Conservation (phyloP, 2,888 invertebrate species). For the Chrysodeixis includens region DNA sequence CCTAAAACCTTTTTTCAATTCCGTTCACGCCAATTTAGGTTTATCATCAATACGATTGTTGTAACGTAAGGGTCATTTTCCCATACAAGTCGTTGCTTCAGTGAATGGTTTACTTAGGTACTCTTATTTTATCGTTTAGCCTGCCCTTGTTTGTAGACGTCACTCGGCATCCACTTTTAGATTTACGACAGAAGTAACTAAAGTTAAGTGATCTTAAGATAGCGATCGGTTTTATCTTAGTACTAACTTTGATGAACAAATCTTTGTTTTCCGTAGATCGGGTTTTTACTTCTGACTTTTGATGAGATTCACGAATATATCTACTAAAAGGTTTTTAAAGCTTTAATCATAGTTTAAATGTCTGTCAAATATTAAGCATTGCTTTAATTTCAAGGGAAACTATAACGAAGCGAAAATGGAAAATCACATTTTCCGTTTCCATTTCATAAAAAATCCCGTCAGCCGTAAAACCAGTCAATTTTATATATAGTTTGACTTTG, state of each 20-base stretch:
- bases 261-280: slow-evolving; percentile 7
- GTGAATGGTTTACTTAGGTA: slow-evolving; percentile 39
- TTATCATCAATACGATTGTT: background rate
- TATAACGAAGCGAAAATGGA: too few species aligned
- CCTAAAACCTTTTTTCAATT: background rate
- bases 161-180: slow-evolving; percentile 65
- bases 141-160: slow-evolving; percentile 66
- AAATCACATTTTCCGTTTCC: too few species aligned
- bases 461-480: background rate
- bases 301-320: too few species aligned
- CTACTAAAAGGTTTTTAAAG: background rate
- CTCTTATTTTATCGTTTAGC: slow-evolving; percentile 61
- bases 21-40: background rate
- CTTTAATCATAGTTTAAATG: background rate
- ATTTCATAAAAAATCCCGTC: background rate
- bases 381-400: too few species aligned
- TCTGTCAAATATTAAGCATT: too few species aligned
- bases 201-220: slow-evolving; percentile 59
- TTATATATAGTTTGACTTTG: background rate
- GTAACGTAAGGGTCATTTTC: slow-evolving; percentile 7
- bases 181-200: slow-evolving; percentile 69
- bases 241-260: slow-evolving; percentile 18
- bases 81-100: slow-evolving; percentile 8
- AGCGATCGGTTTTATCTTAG: slow-evolving; percentile 61
- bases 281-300: background rate